Base-by-base conservation (phyloP, 2,797 vertebrate genomes). In the Geotrypetes seraphini region DNA sequence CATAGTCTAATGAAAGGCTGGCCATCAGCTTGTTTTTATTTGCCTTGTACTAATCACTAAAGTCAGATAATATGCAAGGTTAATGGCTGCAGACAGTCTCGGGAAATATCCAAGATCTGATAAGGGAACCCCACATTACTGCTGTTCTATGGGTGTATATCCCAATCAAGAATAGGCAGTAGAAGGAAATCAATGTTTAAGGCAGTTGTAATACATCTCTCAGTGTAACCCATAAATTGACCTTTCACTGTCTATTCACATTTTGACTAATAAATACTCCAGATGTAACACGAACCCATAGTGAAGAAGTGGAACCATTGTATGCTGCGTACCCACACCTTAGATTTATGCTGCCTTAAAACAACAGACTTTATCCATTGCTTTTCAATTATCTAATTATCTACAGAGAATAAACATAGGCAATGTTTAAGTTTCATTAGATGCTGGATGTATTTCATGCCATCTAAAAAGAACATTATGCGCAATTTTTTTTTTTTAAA, bases 301-400 rank as follows among this genome's bases (percentile, higher is more conserved):
- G 63, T 40, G 64, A 83, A 84, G 83, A 80, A 89, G 78, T 60
- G 63, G 52, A 34, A 49, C 79, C 81, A 90, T 95, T 94, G 88
- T 96, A 56, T 30, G 25, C 58, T 70, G 69, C 69, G 79, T 67
- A 82, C 73, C 65, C 56, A 52, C 63, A 66, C 70, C 73, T 66
- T 83, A 88, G 90, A 96, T 96, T 92, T 91, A 97, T 88, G 83
- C 81, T 67, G 73, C 57, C 71, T 63, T 76, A 69, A 84, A 85
- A 90, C 77, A 86, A 86, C 73, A 75, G 67, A 43, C 69, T 65
- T 63, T 70, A 55, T 66, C 78, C 80, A 50, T 47, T 66, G 71
- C 64, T 81, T 83, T 86, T 75, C 84, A 86, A 93, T 95, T 89
- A 88, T 81, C 85, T 79, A 65, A 64, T 67, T 75, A 81, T 84